phyloP scores from a whole-genome alignment of 2,888 invertebrate species.

The Heliconius charithonia region DNA sequence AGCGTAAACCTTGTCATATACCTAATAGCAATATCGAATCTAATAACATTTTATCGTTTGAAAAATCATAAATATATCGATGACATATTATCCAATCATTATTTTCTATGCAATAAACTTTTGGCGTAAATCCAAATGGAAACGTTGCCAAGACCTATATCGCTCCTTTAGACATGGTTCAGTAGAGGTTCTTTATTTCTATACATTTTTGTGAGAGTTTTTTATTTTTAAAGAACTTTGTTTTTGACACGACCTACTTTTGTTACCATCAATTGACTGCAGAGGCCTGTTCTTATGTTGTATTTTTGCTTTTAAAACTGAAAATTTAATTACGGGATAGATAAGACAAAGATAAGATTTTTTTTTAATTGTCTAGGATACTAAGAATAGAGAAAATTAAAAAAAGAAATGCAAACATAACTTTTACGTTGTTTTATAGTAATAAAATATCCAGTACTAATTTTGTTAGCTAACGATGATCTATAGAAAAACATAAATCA shows the following conservation, averaged over 20 bases:
- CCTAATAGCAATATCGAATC: conserved; percentile 16
- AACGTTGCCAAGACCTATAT: conserved; percentile 45
- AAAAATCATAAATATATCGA: conserved; percentile 46
- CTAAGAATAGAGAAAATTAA: no score
- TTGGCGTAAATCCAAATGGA: conserved; percentile 41
- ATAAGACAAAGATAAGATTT: neutral
- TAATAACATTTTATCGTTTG: conserved; percentile 38
- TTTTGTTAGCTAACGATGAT: no score
- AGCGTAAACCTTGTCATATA: neutral
- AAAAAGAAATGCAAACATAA: no score
- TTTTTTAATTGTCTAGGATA: no score
- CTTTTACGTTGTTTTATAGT: no score
- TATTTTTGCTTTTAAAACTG: neutral
- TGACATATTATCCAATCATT: conserved; percentile 48
- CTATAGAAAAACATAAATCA: no score
- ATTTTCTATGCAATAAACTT: conserved; percentile 46
- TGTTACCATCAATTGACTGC: conserved; percentile 9
- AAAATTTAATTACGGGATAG: neutral
- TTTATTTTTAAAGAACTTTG: conserved; percentile 29
- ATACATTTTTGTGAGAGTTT: conserved; percentile 31
- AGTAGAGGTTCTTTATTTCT: conserved; percentile 40
- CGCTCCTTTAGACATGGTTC: conserved; percentile 42
- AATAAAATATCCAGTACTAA: no score
- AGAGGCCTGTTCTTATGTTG: conserved; percentile 2
- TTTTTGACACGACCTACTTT: conserved; percentile 33